Base-by-base conservation (phyloP, 2,888 invertebrate species). In the Drosophila macrospina region DNA sequence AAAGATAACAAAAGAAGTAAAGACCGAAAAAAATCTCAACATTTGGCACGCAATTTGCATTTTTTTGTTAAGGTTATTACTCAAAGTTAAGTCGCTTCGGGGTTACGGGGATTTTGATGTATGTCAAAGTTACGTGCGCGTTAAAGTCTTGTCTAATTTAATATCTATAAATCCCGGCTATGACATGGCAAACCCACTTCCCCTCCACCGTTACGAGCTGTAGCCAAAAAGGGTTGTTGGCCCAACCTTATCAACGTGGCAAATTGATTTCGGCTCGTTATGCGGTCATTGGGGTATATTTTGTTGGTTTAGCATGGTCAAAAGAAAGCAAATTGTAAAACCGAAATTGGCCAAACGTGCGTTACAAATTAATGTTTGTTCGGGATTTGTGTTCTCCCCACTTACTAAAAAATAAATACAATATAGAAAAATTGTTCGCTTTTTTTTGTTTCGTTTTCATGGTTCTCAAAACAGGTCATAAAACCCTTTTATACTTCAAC, bases 341-440 rank as follows among this genome's bases (percentile, higher is more conserved):
- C 79, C 71, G 42, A 85, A 83, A 83, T 83, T 86, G 87, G 89
- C 82, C 81, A 82, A 89, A 89, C 88, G 88, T 89, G 89, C 88
- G 88, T 88, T 88, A 88, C 86, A 89, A 88, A 88, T 88, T 88
- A 89, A 88, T 87, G 84, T 88, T 87, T 86, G 88, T 83, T 89
- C 74, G 77, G 88, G 84, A 76, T 88, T 88, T 86, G 60, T 62
- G 30, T 32, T 52, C 75, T 63, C 34, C 79, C 68, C 69, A 72
- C 75, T 59, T 47, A 41, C 63, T 60, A 63, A 62, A 76, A 62
- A 76, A 51, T 16, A 47, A 47, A 69, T 50, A 48, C 41, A 55
- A 37, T 15, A 63, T 62, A 44, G 37, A 59, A 32, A 69, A 64
- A 69, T 72, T 55, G 54, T 64, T 26, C 55, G 39, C 39, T 59